phyloP scores from a whole-genome alignment of 2,797 vertebrate species.

The Cyclopterus lumpus region DNA sequence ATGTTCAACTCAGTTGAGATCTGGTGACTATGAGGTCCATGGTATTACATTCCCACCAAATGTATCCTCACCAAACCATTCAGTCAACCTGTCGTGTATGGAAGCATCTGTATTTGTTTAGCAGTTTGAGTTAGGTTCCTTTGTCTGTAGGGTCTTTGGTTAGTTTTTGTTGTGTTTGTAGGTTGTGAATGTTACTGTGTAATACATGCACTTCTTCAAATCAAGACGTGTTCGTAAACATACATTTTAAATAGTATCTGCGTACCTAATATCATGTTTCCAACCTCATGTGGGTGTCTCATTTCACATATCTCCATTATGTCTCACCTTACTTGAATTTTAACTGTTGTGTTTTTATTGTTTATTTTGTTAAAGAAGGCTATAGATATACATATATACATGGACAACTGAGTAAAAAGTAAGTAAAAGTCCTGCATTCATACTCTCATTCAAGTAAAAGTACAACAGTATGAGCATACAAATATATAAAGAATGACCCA shows the following conservation, averaged over 20 bases:
- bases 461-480: not conserved
- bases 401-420: too few species aligned
- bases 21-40: not conserved
- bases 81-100: not conserved
- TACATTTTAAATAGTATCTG: not conserved
- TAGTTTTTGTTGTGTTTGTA: not conserved
- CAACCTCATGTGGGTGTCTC: not conserved
- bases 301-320: not conserved
- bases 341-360: not conserved
- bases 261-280: not conserved
- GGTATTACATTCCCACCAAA: not conserved
- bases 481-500: not conserved
- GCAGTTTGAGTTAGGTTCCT: not conserved
- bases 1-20: not conserved
- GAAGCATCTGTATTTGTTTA: not conserved
- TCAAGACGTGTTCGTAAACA: not conserved
- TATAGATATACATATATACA: too few species aligned
- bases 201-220: not conserved
- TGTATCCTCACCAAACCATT: not conserved
- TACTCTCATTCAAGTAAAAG: not conserved
- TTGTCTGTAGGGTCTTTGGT: not conserved
- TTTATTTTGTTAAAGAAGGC: too few species aligned
- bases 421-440: not conserved
- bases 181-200: not conserved
- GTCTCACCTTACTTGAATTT: not conserved